Percentiles rank a stretch among this genome's conserved stretches.
Evolutionary conservation across 2,888 invertebrate species (phyloP).

Genomic region (Meiosimyza platycephala): DNA sequence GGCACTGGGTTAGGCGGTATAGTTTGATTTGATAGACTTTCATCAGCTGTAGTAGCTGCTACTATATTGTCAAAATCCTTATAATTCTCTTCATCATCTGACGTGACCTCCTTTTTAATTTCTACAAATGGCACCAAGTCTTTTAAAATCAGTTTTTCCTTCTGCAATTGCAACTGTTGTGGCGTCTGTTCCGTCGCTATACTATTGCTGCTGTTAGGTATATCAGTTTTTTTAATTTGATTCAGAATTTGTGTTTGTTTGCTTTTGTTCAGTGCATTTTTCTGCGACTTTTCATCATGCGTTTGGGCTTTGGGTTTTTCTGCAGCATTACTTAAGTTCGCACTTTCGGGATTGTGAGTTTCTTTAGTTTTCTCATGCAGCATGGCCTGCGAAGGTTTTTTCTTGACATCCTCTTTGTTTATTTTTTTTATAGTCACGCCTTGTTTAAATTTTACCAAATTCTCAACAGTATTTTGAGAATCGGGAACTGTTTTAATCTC

Average conservation of each 20-base stretch:
- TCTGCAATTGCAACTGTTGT: constrained; percentile 24
- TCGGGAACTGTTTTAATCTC: constrained; percentile 17
- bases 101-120: constrained; percentile 59
- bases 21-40: not conserved
- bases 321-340: too few species aligned
- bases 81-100: constrained; percentile 52
- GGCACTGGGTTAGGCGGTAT: not conserved
- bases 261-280: not conserved
- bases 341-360: not conserved
- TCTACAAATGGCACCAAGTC: constrained; percentile 58
- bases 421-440: constrained; percentile 63
- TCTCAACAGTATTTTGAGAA: constrained; percentile 52
- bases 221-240: not conserved
- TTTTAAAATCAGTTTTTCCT: constrained; percentile 47
- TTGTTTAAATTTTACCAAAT: constrained; percentile 55
- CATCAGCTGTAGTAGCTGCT: not conserved
- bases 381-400: not conserved
- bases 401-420: constrained; percentile 41
- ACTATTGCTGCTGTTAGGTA: not conserved
- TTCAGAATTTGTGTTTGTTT: not conserved
- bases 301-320: too few species aligned
- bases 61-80: constrained; percentile 8
- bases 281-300: too few species aligned
- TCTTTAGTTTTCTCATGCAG: constrained; percentile 14
- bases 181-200: constrained; percentile 1